Evolutionary conservation across 1,140 invertebrate species (phyloP), one percentile per base, ranked within the genome.

Genomic region (Wasmannia auropunctata): DNA sequence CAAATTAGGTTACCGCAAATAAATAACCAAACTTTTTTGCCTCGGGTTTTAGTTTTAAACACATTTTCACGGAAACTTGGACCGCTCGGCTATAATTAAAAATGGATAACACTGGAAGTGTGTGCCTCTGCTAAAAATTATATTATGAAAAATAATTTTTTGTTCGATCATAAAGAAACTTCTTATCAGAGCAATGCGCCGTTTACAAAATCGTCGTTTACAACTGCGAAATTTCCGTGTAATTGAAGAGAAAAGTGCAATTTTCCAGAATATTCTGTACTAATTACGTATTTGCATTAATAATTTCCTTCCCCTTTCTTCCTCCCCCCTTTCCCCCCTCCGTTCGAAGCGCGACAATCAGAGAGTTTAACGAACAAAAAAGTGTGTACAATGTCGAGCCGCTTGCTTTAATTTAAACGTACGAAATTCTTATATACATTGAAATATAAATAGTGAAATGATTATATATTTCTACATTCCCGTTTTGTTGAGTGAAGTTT

Each of bases 1-100:
- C 40, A n/a, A 83, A 83, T 83, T 72, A 58, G 67, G 65, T 58
- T 58, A 58, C 11, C n/a, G 54, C 51, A 40, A 22, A 58, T 34
- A 28, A 77, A 22, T n/a, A 43, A 83, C 34, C 22, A 72, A 43
- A 40, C 19, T 54, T 80, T 51, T 67, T n/a, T 11, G 34, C 43
- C 37, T 31, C 10, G 19, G n/a, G 16, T 51, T 51, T 69, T 60
- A 54, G 34, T 54, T 67, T 69, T 40, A n/a, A 69, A 69, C 34
- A 40, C 46, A 77, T 43, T 74, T 51, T 46, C 25, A 11, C 11
- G 14, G 10, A 7, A 51, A 2, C 19, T n/a, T 40, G 28, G 3
- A 63, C 14, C 25, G 19, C n/a, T n/a, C 19, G 22, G 40, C 16
- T 60, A 76, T 37, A 40, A 40, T 62, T n/a, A n/a, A 2, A 46